Base-by-base conservation (phyloP, 1,140 invertebrate genomes). In the Diabrotica virgifera region DNA sequence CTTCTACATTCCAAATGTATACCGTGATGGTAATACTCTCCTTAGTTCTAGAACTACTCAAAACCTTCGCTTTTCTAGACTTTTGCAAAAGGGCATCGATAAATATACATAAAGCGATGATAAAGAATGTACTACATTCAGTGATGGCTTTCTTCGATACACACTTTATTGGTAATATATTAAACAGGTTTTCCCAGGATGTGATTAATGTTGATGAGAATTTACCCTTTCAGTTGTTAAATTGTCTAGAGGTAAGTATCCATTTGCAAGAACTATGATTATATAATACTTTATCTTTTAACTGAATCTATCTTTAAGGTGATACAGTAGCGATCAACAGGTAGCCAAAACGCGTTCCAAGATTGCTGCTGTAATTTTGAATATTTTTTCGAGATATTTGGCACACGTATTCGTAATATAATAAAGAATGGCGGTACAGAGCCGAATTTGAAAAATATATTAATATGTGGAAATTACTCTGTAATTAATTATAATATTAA, bases 131-230 rank as follows among this genome's bases (percentile, higher is more conserved):
- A n/a, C 36, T 76, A 7, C 62, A 74, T 14, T 69, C 72, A 6
- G 52, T 51, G 12, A 76, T 76, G 73, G 10, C 51, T 9, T 76
- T 76, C 52, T 75, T 76, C 56, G 74, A 76, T 53, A 61, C 38
- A 14, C 68, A 74, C 66, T 66, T 67, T 40, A 64, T 72, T 9
- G 74, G 74, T 14, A 76, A 72, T 65, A 75, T 76, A 37, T 50
- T 76, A 5, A 76, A 74, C 50, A 66, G 73, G 61, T 71, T 74
- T 51, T 74, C 74, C 0, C 72, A 72, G 37, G 74, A 76, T 70
- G 62, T 76, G 5, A 62, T 65, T 13, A 66, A 65, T 2, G 64
- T 73, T 12, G 75, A 76, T 63, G 75, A 75, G 57, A 46, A 53
- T 40, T 50, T 76, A 12, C 75, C 75, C 5, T 60, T 66, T 38